Evolutionary conservation across 2,797 vertebrate genomes (phyloP), one percentile per base, ranked within the genome.

Genomic region (Notolepis coatsorum): DNA sequence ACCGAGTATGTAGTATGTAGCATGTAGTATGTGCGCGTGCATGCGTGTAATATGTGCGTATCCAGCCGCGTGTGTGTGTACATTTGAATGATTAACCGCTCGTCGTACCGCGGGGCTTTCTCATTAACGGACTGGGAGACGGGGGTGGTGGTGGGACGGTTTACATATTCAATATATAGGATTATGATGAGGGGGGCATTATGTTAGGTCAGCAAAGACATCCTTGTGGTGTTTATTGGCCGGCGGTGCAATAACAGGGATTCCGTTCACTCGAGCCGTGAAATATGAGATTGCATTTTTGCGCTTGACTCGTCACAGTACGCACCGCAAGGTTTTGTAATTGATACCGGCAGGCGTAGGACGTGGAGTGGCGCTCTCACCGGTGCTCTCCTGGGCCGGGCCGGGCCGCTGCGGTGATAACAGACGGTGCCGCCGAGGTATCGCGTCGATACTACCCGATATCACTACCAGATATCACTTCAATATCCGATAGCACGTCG

Each of bases 231-330:
- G 73, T 61, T 73, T 66, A 74, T 53, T 45, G 33, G 33, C 68
- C 61, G 52, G 21, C 66, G 72, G 30, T 61, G 48, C 47, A 50
- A 73, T 74, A 75, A 85, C 73, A 54, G 77, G 51, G 55, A 42
- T 48, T 51, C 5, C 73, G 41, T 69, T 71, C 57, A 71, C 50
- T 82, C 54, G 56, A 28, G 50, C 65, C 61, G 45, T 72, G 49
- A 86, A 81, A 77, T 69, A 75, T 61, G 67, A 68, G 63, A 73
- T 79, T 80, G 56, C 73, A 67, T 84, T n/a, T 75, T 79, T 71
- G 58, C 35, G 68, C 69, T 75, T 68, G 43, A 70, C 58, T 77
- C 9, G 20, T 23, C 74, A 46, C 61, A 68, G 66, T 46, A 48
- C 54, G 67, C 39, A 53, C 52, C 17, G 51, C 63, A 54, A 72